These are phyloP conservation scores for Automeris io DNA, from an alignment of 2,888 invertebrate genomes.

Conservation along the genomic window DNA sequence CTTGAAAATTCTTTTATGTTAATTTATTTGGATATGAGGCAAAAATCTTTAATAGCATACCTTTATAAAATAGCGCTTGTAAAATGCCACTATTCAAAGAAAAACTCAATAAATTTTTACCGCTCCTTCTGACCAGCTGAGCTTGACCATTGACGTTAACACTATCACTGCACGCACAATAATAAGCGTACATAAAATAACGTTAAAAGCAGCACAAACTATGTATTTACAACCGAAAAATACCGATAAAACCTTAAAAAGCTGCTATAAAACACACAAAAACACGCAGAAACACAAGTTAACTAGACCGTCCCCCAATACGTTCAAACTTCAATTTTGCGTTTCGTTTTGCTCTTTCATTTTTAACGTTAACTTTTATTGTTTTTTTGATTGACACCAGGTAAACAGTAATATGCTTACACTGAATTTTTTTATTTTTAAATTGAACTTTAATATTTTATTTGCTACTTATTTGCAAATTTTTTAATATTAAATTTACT, in stretches of 20 bases:
- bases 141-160: constrained; percentile 68
- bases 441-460: too few relatives aligned
- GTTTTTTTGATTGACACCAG: too few relatives aligned
- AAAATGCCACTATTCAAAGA: constrained; percentile 57
- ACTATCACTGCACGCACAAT: constrained; percentile 33
- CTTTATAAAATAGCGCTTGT: constrained; percentile 69
- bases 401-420: too few relatives aligned
- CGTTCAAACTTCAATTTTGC: constrained; percentile 35
- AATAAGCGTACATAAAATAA: constrained; percentile 15
- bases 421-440: too few relatives aligned
- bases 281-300: constrained; percentile 26
- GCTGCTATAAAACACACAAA: constrained; percentile 24
- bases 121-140: constrained; percentile 71
- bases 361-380: too few relatives aligned
- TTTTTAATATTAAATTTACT: too few relatives aligned
- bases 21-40: constrained; percentile 27
- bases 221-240: background rate
- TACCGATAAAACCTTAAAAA: constrained; percentile 13
- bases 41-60: constrained; percentile 64
- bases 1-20: constrained; percentile 14
- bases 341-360: constrained; percentile 24
- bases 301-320: constrained; percentile 23
- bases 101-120: constrained; percentile 70
- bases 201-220: background rate
- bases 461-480: too few relatives aligned